phyloP scores from a whole-genome alignment of 2,113 vertebrate species.

The Athene noctua region DNA sequence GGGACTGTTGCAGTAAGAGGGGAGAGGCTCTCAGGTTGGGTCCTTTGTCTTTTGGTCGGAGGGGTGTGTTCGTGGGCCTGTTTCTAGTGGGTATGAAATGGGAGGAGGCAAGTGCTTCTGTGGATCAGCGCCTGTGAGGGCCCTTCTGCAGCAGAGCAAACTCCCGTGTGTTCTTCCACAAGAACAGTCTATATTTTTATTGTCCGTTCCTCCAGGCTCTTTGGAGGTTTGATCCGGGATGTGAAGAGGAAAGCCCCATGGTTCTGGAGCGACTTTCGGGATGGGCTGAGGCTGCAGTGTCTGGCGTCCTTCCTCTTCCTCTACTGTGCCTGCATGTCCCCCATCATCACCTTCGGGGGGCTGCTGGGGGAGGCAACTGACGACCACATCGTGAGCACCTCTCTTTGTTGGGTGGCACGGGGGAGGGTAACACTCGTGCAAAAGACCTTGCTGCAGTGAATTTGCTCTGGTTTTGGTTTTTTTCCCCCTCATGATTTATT shows the following conservation, averaged over 20 bases:
- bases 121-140: not conserved
- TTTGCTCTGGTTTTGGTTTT: rapidly evolving
- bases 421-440: not conserved
- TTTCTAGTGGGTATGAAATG: not conserved
- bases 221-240: conserved; percentile 90
- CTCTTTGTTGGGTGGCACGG: not conserved
- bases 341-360: conserved; percentile 95
- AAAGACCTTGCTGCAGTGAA: not conserved
- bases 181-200: rapidly evolving
- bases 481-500: not conserved
- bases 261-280: conserved; percentile 89
- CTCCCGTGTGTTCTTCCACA: rapidly evolving
- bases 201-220: conserved; percentile 77
- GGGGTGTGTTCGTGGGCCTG: too few species aligned
- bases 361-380: conserved; percentile 92
- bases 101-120: too few species aligned
- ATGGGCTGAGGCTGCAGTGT: conserved; percentile 89
- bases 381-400: conserved; percentile 88
- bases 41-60: too few species aligned
- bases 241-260: conserved; percentile 91
- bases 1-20: not conserved
- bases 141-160: too few species aligned
- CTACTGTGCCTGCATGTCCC: conserved; percentile 98
- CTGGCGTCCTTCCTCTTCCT: conserved; percentile 96
- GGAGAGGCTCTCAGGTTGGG: not conserved